phyloP scores from a whole-genome alignment of 2,113 vertebrate genomes.

The Hippocampus mohnikei region DNA sequence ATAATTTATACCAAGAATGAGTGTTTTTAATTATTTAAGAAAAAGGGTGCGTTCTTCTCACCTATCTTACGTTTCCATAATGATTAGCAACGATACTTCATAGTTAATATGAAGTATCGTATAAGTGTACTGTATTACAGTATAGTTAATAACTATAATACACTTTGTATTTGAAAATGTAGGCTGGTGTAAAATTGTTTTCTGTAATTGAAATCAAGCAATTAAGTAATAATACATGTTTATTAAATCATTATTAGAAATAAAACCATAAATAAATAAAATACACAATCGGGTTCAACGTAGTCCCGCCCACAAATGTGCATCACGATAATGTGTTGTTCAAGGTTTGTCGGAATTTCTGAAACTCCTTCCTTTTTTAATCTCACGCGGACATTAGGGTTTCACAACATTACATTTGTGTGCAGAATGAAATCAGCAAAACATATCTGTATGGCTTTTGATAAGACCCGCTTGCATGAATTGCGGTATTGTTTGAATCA shows the following conservation, averaged over 20 bases:
- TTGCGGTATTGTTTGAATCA: too few species aligned
- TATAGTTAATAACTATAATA: not conserved
- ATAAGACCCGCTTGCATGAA: too few species aligned
- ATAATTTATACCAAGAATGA: conserved; percentile 64
- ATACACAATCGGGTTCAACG: not conserved
- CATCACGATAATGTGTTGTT: not conserved
- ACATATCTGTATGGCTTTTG: too few species aligned
- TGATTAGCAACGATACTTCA: not conserved
- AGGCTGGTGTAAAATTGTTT: not conserved
- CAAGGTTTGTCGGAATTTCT: too few species aligned
- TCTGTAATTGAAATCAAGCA: not conserved
- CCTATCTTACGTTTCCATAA: not conserved
- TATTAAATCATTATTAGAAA: too few species aligned
- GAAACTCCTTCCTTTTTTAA: too few species aligned
- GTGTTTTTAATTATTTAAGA: conserved; percentile 60
- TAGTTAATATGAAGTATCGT: too few species aligned
- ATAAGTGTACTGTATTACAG: too few species aligned
- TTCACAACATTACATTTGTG: too few species aligned
- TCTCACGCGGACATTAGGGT: too few species aligned
- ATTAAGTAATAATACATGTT: not conserved
- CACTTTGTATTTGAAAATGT: not conserved
- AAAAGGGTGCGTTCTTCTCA: conserved; percentile 29
- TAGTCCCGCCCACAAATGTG: not conserved
- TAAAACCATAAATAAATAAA: too few species aligned
- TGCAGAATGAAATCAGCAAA: too few species aligned